These are phyloP conservation scores for Mergus octosetaceus DNA, from an alignment of 2,797 vertebrate genomes.

Conservation along the genomic window DNA sequence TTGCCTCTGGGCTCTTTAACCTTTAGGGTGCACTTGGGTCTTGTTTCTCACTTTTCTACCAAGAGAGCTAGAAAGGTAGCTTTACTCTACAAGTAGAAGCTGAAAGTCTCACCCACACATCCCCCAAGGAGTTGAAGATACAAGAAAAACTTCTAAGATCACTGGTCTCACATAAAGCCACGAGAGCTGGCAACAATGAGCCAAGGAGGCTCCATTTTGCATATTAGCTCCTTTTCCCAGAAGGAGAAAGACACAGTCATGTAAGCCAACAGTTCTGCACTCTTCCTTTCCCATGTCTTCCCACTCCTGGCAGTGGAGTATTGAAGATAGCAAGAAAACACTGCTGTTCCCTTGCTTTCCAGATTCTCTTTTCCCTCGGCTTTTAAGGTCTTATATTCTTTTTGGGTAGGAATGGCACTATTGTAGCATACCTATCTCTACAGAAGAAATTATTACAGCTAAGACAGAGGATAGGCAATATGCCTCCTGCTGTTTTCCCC, in stretches of 20 bases:
- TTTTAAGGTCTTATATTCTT: background rate
- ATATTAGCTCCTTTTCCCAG: background rate
- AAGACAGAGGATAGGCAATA: background rate
- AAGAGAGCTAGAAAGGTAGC: background rate
- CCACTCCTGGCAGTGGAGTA: background rate
- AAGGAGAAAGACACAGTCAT: background rate
- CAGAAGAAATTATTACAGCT: background rate
- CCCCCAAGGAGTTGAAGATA: background rate
- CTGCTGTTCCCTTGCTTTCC: background rate
- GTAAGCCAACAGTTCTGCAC: background rate
- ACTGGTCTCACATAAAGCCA: background rate
- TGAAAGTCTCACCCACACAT: background rate
- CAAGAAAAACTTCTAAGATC: background rate
- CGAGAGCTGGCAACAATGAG: background rate
- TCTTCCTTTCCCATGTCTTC: background rate
- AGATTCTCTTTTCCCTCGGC: background rate
- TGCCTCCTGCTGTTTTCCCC: background rate
- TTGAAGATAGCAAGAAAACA: background rate
- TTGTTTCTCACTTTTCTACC: background rate
- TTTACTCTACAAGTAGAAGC: background rate
- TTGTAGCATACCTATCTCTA: background rate
- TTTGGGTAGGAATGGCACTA: background rate
- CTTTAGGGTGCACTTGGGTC: background rate
- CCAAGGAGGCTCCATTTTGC: background rate
- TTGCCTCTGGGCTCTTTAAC: background rate